Percentiles rank a stretch among this genome's conserved stretches.
Evolutionary conservation across 2,113 vertebrate species (phyloP).

Genomic region (Equus przewalskii): DNA sequence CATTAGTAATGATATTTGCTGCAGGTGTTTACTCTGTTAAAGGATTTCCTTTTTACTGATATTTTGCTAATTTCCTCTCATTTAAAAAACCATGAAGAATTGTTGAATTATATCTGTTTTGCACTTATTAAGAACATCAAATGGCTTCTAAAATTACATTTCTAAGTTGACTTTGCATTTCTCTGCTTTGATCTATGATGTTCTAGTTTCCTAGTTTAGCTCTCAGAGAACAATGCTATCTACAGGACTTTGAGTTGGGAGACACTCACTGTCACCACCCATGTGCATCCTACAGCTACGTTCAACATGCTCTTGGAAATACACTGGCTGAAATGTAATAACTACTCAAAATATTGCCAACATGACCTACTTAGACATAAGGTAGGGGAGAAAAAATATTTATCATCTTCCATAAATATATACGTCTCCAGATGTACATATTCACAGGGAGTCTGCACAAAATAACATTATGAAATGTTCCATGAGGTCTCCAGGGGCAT

Average conservation of each 20-base stretch:
- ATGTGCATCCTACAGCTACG: not conserved
- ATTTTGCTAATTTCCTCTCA: not conserved
- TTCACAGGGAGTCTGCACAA: constrained; percentile 76
- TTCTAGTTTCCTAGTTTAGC: not conserved
- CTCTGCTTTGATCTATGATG: not conserved
- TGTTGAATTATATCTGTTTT: not conserved
- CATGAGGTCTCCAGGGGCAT: constrained; percentile 65
- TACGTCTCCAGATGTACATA: constrained; percentile 80
- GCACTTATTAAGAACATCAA: not conserved
- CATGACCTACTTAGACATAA: constrained; percentile 84
- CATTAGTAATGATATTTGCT: not conserved
- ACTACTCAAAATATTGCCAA: constrained; percentile 47
- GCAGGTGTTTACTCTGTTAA: not conserved
- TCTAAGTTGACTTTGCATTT: constrained; percentile 42
- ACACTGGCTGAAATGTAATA: constrained; percentile 40
- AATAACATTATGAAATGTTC: constrained; percentile 55
- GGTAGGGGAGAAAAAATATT: constrained; percentile 75
- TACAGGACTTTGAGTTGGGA: not conserved
- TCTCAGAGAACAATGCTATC: not conserved
- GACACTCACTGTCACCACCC: not conserved
- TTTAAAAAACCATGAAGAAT: not conserved
- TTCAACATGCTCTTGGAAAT: not conserved
- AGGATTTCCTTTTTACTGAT: not conserved
- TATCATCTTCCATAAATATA: constrained; percentile 83
- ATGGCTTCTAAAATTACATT: not conserved